Conservation (phyloP, 2,888 invertebrate genomes). For the Drosophila pseudotalamancana region DNA sequence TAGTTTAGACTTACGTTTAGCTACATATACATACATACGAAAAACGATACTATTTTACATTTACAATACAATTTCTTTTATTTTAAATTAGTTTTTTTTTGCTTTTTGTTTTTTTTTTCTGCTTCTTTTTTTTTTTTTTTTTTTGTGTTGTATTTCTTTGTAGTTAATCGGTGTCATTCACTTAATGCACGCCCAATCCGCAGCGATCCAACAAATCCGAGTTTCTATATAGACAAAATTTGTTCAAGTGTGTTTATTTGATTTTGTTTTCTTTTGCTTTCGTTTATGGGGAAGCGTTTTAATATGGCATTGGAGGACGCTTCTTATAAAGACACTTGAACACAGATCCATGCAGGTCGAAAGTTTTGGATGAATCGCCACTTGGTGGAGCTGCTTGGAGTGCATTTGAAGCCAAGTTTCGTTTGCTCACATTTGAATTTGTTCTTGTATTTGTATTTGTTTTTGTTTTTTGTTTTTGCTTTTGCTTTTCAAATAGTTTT, state of each 20-base stretch:
- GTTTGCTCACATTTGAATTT: constrained; percentile 29
- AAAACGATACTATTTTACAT: constrained; percentile 57
- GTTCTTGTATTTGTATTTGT: too few species aligned
- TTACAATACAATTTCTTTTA: constrained; percentile 55
- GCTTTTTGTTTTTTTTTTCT: constrained; percentile 10
- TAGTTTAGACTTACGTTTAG: constrained; percentile 48
- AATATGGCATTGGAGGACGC: constrained; percentile 37
- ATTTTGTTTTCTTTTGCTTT: too few species aligned
- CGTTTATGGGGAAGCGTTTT: constrained; percentile 28
- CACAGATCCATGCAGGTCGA: not conserved
- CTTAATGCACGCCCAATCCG: constrained; percentile 19
- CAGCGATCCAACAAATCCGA: not conserved
- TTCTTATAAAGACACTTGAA: not conserved
- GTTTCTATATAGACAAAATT: too few species aligned
- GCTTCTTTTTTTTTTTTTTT: constrained; percentile 6
- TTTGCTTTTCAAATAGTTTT: constrained; percentile 31
- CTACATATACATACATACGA: constrained; percentile 57
- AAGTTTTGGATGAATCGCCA: not conserved
- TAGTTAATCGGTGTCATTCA: constrained; percentile 26
- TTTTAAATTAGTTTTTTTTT: constrained; percentile 39
- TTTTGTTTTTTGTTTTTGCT: constrained; percentile 19
- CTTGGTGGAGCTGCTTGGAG: not conserved
- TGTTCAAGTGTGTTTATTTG: too few species aligned
- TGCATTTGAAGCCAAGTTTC: constrained; percentile 25
- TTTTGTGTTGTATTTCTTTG: constrained; percentile 22